Percentiles rank a stretch among this genome's conserved stretches.
Conservation (phyloP, 1,140 invertebrate species). For the Notospermus geniculatus region DNA sequence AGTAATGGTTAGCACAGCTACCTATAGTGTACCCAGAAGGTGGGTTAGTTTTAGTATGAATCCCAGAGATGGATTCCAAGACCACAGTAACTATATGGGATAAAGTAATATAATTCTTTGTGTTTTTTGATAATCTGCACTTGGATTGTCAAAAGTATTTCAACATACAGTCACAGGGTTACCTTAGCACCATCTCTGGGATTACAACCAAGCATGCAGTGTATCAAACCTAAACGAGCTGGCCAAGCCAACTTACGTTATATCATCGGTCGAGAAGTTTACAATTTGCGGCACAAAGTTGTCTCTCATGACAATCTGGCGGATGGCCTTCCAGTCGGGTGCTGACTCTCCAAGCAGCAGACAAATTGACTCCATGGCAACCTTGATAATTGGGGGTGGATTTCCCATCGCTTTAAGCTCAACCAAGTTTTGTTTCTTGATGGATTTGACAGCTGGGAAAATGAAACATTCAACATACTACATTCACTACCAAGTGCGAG, state of each 20-base stretch:
- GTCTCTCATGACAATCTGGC: constrained; percentile 95
- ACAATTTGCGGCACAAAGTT: constrained; percentile 99
- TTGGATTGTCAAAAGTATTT: too few species aligned
- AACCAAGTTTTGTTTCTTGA: constrained; percentile 98
- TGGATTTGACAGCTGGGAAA: constrained; percentile 90
- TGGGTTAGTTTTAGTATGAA: too few species aligned
- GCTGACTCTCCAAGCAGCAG: constrained; percentile 95
- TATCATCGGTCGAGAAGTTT: constrained; percentile 97
- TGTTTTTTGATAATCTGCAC: too few species aligned
- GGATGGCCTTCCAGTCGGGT: constrained; percentile 97
- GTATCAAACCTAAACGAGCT: too few species aligned
- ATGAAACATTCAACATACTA: constrained; percentile 12
- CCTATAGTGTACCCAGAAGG: too few species aligned
- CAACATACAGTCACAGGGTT: too few species aligned
- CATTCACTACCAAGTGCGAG: background rate
- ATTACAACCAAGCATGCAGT: too few species aligned
- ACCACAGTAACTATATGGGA: too few species aligned
- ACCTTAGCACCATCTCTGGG: too few species aligned
- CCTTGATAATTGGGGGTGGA: constrained; percentile 94
- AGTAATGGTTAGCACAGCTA: too few species aligned
- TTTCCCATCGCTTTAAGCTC: constrained; percentile 98
- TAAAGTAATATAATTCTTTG: too few species aligned
- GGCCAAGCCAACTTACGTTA: constrained; percentile 74
- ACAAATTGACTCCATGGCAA: constrained; percentile 98
- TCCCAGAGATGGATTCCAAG: too few species aligned